Conservation (phyloP, 1,140 invertebrate species). For the Ostrea denselamellosa region DNA sequence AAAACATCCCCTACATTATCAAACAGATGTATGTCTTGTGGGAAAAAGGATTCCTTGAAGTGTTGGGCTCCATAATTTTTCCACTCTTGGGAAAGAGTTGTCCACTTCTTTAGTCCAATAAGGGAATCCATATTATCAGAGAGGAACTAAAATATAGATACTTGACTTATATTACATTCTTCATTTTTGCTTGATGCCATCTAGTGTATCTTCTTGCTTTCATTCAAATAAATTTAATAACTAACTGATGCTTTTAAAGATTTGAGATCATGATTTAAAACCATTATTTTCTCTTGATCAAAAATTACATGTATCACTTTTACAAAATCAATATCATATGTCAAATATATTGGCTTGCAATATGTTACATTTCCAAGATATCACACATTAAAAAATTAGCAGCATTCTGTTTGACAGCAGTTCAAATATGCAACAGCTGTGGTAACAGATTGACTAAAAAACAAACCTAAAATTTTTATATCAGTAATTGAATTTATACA, state of each 20-base stretch:
- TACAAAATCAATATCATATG: neutral
- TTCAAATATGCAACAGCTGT: neutral
- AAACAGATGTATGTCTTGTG: slow-evolving; percentile 49
- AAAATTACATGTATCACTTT: neutral
- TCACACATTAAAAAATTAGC: neutral
- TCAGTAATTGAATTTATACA: neutral
- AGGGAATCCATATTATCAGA: slow-evolving; percentile 56
- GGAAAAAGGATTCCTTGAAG: slow-evolving; percentile 68
- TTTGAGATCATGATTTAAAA: too few species aligned
- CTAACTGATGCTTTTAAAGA: too few species aligned
- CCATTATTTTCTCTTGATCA: too few species aligned
- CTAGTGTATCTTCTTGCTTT: too few species aligned
- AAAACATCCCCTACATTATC: slow-evolving; percentile 64
- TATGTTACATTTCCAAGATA: neutral
- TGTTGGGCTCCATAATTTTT: slow-evolving; percentile 67
- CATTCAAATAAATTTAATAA: too few species aligned
- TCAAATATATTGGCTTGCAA: neutral
- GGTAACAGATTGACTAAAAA: neutral
- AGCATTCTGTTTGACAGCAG: neutral
- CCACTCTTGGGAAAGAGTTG: slow-evolving; percentile 54
- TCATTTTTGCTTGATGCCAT: too few species aligned
- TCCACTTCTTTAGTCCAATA: slow-evolving; percentile 72
- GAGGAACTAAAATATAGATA: slow-evolving; percentile 40
- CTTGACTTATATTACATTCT: too few species aligned
- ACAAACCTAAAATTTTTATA: neutral